These are phyloP conservation scores for Drosophila affinis DNA, from an alignment of 2,888 invertebrate species.

Conservation along the genomic window DNA sequence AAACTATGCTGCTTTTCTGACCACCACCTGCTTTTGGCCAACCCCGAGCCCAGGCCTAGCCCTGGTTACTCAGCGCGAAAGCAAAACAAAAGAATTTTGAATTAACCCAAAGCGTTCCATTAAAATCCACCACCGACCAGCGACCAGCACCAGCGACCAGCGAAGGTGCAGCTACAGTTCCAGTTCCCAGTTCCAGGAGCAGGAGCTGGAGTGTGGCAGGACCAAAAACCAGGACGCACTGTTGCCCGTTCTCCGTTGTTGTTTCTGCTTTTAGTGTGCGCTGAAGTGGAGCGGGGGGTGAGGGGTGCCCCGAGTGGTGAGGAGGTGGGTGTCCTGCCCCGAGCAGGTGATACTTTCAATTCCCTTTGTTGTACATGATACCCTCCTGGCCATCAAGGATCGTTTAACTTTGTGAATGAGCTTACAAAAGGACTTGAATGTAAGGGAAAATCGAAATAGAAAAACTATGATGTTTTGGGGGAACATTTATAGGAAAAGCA, in stretches of 20 bases:
- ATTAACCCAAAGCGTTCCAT: constrained; percentile 76
- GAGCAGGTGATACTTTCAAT: constrained; percentile 71
- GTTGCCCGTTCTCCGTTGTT: constrained; percentile 11
- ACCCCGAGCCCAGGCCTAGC: constrained; percentile 32
- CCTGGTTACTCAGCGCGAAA: constrained; percentile 48
- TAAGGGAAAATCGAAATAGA: neutral
- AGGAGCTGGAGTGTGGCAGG: constrained; percentile 28
- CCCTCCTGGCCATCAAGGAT: constrained; percentile 15
- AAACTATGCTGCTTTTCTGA: constrained; percentile 28
- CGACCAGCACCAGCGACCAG: neutral
- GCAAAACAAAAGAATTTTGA: constrained; percentile 75
- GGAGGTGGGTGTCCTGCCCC: constrained; percentile 24
- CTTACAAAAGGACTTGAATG: constrained; percentile 10
- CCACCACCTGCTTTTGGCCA: constrained; percentile 65
- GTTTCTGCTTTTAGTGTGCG: constrained; percentile 57
- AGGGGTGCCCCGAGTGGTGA: constrained; percentile 1
- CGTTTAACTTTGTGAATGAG: constrained; percentile 17
- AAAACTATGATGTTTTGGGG: neutral
- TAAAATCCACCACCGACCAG: constrained; percentile 67
- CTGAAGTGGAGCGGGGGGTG: constrained; percentile 68
- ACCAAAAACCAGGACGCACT: constrained; percentile 51
- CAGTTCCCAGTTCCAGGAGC: constrained; percentile 2
- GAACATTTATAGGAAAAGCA: neutral
- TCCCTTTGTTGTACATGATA: constrained; percentile 22
- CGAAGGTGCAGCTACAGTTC: constrained; percentile 9